Evolutionary conservation across 1,140 invertebrate genomes (phyloP).

Genomic region (Procambarus virginalis): DNA sequence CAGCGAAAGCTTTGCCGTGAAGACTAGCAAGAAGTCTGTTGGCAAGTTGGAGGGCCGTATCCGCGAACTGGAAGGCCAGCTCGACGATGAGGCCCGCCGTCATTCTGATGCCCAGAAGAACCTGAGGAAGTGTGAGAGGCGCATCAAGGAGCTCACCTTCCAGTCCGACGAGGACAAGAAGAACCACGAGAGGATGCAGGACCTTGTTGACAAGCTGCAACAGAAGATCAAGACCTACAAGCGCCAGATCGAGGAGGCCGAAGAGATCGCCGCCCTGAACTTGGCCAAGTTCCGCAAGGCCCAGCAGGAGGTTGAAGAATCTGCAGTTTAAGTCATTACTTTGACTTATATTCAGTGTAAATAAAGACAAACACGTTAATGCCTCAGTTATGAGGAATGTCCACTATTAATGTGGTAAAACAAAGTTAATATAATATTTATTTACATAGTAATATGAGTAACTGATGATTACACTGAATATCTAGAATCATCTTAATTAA

Average conservation of each 20-base stretch:
- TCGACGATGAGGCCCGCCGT: conserved; percentile 35
- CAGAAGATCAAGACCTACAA: too few species aligned
- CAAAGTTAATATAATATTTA: too few species aligned
- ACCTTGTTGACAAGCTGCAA: conserved; percentile 77
- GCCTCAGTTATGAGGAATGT: background rate
- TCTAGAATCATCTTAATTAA: too few species aligned
- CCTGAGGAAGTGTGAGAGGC: too few species aligned
- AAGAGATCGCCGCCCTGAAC: too few species aligned
- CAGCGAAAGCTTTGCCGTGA: conserved; percentile 75
- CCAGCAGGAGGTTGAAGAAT: conserved; percentile 71
- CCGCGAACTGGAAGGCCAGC: conserved; percentile 75
- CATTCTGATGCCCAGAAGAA: background rate
- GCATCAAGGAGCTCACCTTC: too few species aligned
- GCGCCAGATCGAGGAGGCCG: too few species aligned
- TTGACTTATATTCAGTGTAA: background rate
- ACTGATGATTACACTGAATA: too few species aligned
- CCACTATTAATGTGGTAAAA: too few species aligned
- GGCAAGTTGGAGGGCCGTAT: conserved; percentile 76
- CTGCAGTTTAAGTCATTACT: background rate
- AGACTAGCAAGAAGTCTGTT: conserved; percentile 54
- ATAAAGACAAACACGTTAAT: background rate
- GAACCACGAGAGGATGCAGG: conserved; percentile 78
- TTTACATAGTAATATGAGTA: too few species aligned
- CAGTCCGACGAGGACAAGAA: too few species aligned
- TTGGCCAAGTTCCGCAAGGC: conserved; percentile 77